Evolutionary conservation across 2,113 vertebrate species (phyloP), one percentile per base, ranked within the genome.

Genomic region (Cryptotis parvus): DNA sequence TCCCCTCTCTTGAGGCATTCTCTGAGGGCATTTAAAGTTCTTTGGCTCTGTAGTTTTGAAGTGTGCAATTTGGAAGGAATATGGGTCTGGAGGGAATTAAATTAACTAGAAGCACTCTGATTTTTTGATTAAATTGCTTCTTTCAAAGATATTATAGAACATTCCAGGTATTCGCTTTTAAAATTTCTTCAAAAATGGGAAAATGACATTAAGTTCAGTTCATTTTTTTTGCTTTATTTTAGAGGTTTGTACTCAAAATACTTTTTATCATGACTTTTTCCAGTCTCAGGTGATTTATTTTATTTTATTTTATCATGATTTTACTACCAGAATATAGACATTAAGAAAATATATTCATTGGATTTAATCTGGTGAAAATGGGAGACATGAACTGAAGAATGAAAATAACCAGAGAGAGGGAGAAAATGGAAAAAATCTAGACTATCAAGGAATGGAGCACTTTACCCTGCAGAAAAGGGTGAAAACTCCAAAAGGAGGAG

Each of bases 41-140:
- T 97, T 96, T 97, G 97, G 93, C 91, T 98, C 84, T 97, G 95
- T 95, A 95, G 96, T 98, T 98, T 96, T 98, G 94, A 98, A 98
- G 96, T 95, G 79, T 97, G 97, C 96, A 97, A 95, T 98, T 98
- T 98, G 97, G 97, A 97, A 98, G 97, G 95, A 96, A 97, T 96
- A 94, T 96, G 96, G 96, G 91, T 91, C 95, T 95, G 87, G 94
- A 97, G 92, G 97, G 97, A 98, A 98, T 98, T 98, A 97, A 98
- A 98, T 98, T 98, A 98, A 98, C 97, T 97, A 69, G 94, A 97
- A 97, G 95, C 97, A 94, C 97, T 98, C 95, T 96, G 97, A 97
- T 98, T 98, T 98, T n/a, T 98, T 97, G 35, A 98, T 98, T 98
- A 98, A 98, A 98, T 98, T 97, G 97, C 97, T 97, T 97, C 92